phyloP scores from a whole-genome alignment of 2,797 vertebrate species.

The Lacerta agilis region DNA sequence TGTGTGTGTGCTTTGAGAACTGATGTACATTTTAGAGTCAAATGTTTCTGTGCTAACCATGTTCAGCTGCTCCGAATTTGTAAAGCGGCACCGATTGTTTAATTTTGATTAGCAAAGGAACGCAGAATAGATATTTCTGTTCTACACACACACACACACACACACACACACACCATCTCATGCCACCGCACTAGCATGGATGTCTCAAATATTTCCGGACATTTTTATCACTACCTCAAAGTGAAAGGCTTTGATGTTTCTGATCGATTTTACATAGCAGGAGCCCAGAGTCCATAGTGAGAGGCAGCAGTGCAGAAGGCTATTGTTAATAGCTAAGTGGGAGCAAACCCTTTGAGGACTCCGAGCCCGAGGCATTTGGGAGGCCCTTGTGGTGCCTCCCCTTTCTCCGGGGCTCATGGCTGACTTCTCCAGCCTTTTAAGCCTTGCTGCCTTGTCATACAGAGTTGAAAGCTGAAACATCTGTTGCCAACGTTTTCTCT shows the following conservation, averaged over 20 bases:
- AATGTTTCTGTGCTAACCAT: neutral
- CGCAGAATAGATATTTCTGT: neutral
- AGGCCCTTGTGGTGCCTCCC: neutral
- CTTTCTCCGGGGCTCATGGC: neutral
- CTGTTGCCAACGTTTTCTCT: neutral
- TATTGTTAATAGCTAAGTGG: neutral
- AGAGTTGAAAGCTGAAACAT: constrained; percentile 14
- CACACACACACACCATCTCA: neutral
- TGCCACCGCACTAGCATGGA: neutral
- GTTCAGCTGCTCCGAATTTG: neutral
- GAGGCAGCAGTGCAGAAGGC: neutral
- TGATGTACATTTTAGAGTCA: neutral
- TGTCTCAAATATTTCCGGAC: neutral
- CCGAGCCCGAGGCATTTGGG: neutral
- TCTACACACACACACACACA: neutral
- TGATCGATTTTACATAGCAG: constrained; percentile 18
- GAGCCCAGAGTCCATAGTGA: neutral
- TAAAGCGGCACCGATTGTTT: neutral
- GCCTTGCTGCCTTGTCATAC: neutral
- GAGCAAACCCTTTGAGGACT: constrained; percentile 2
- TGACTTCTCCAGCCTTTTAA: constrained; percentile 23
- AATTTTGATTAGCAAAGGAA: neutral
- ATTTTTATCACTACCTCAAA: constrained; percentile 10
- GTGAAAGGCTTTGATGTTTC: neutral
- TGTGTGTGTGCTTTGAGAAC: neutral